Evolutionary conservation across 1,140 invertebrate genomes (phyloP).

Genomic region (Lerema accius): DNA sequence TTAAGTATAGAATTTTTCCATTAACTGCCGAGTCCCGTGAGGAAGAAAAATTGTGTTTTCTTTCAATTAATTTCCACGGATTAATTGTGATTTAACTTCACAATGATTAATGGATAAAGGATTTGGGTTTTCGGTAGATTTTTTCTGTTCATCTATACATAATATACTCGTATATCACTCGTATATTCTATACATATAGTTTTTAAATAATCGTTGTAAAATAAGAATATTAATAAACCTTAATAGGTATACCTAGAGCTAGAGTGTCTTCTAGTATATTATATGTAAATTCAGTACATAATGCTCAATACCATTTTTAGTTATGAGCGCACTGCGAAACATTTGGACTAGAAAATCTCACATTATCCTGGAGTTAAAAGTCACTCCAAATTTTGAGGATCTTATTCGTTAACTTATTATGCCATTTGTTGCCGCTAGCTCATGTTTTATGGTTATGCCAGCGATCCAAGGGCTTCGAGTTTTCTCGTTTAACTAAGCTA

Average conservation of each 20-base stretch:
- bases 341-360: conserved; percentile 11
- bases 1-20: conserved; percentile 11
- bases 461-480: conserved; percentile 36
- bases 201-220: too few relatives aligned
- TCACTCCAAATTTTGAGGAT: conserved; percentile 3
- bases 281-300: too few relatives aligned
- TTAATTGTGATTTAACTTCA: conserved; percentile 27
- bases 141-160: too few relatives aligned
- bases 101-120: conserved; percentile 15
- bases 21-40: conserved; percentile 17
- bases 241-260: too few relatives aligned
- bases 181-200: too few relatives aligned
- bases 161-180: too few relatives aligned
- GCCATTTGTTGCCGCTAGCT: conserved; percentile 17
- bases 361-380: not conserved
- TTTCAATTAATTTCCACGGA: conserved; percentile 28
- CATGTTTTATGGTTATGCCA: conserved; percentile 35
- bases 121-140: not conserved
- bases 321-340: not conserved
- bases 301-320: conserved; percentile 10
- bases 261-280: too few relatives aligned
- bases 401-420: conserved; percentile 44
- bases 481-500: conserved; percentile 42
- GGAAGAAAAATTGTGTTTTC: conserved; percentile 30
- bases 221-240: too few relatives aligned